These are phyloP conservation scores for Miichthys miiuy DNA, from an alignment of 2,797 vertebrate genomes.

Conservation along the genomic window DNA sequence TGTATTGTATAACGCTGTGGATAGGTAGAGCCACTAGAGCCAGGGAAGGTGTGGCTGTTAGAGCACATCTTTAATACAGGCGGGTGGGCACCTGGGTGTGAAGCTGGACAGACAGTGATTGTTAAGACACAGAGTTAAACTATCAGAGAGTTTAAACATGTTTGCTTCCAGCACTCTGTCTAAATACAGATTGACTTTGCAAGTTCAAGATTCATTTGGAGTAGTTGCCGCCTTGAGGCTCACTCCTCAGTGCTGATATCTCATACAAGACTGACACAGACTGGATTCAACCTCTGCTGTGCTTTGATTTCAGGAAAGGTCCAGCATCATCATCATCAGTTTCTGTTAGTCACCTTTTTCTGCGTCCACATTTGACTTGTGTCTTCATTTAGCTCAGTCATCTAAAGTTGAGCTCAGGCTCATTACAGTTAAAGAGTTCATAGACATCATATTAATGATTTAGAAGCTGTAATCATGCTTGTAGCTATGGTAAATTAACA, in stretches of 20 bases:
- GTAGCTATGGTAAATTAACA: constrained; percentile 41
- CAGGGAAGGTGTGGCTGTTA: too few species aligned
- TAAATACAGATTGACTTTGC: constrained; percentile 43
- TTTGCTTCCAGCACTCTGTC: constrained; percentile 20
- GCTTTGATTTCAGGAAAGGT: constrained; percentile 22
- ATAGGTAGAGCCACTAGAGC: too few species aligned
- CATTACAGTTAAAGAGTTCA: constrained; percentile 27
- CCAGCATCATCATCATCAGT: not conserved
- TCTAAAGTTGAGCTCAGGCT: not conserved
- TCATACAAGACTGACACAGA: constrained; percentile 40
- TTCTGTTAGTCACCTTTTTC: not conserved
- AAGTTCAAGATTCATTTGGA: constrained; percentile 39
- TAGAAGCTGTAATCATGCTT: constrained; percentile 31
- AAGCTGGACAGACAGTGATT: not conserved
- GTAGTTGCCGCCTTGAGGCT: constrained; percentile 31
- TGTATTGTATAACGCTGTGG: too few species aligned
- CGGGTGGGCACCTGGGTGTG: not conserved
- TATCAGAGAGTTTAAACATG: not conserved
- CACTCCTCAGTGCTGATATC: constrained; percentile 30
- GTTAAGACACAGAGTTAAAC: not conserved
- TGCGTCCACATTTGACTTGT: not conserved
- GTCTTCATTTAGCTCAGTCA: not conserved
- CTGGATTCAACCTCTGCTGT: constrained; percentile 26
- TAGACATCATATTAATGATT: constrained; percentile 21
- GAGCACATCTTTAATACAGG: too few species aligned